Evolutionary conservation across 2,888 invertebrate genomes (phyloP), one percentile per base, ranked within the genome.

Genomic region (Macrosoma leucophasiata): DNA sequence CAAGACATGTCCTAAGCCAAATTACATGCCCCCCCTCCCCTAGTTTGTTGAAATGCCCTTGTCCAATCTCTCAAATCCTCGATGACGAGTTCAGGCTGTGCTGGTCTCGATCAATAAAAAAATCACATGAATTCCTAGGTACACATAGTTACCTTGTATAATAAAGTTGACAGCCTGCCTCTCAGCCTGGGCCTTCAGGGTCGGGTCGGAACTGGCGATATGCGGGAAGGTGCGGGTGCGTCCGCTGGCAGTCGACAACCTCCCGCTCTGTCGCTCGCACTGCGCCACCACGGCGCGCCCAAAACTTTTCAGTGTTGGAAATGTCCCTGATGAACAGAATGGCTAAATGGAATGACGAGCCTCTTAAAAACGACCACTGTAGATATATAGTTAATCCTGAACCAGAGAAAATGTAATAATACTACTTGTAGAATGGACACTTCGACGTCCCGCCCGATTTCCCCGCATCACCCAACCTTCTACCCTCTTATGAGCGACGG

Each of bases 131-230:
- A 4, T 23, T 4, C 8, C 3, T 6, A 2, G 15, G 4, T 19
- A 1, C 1, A 23, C 24, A n/a, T n/a, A n/a, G n/a, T n/a, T 28
- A 76, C 85, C 85, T 66, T 86, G 85, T 15, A 86, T 67, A 2
- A 84, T 41, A 39, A 82, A 85, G 55, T 85, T 86, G 44, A 85
- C 52, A 0, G 85, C 85, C 55, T 84, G 85, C 12, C 86, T 46
- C 47, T 75, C 69, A 1, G 82, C 73, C 19, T 72, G 76, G 23
- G 74, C 40, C 21, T 58, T 52, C 14, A 42, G 55, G 12, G 48
- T 52, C 35, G 31, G 27, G 55, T 66, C 50, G 10, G 43, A 33
- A 55, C 66, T 53, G 50, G 22, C 8, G 50, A 69, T 58, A 51
- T 60, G 27, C 3, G 10, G 33, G 52, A 71, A 62, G 41, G 39